Conservation (phyloP, 2,113 vertebrate genomes). For the Sminthopsis crassicaudata region DNA sequence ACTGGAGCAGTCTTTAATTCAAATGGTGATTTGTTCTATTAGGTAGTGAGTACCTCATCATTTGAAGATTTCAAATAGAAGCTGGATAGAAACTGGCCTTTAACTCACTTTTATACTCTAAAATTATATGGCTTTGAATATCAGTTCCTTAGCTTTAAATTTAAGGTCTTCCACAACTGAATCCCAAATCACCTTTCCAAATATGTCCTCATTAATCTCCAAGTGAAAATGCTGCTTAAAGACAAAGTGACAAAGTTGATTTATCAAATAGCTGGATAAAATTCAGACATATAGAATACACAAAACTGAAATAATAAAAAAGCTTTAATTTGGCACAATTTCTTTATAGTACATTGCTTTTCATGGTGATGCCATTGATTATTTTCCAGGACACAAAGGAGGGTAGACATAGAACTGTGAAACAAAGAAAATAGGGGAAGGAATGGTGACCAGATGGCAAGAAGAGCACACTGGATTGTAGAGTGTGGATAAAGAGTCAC, state of each 20-base stretch:
- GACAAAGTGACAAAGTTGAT: too few relatives aligned
- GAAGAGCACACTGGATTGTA: neutral
- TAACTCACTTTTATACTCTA: neutral
- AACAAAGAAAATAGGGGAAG: neutral
- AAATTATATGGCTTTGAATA: neutral
- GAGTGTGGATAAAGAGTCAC: neutral
- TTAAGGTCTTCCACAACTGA: neutral
- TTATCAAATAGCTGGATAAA: neutral
- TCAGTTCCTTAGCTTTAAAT: neutral
- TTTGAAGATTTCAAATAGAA: neutral
- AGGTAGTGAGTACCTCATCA: neutral
- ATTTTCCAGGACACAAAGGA: neutral
- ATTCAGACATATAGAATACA: neutral
- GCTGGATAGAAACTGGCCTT: neutral
- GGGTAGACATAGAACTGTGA: neutral
- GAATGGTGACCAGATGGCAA: neutral
- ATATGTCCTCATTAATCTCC: neutral
- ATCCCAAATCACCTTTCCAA: neutral
- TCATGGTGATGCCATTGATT: neutral
- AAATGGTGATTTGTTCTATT: neutral
- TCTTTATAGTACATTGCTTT: neutral
- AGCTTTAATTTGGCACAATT: neutral
- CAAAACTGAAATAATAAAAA: neutral
- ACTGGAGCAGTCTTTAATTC: neutral
- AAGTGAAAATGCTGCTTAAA: neutral